Evolutionary conservation across 2,113 vertebrate genomes (phyloP), one percentile per base, ranked within the genome.

Genomic region (Hippolais icterina): DNA sequence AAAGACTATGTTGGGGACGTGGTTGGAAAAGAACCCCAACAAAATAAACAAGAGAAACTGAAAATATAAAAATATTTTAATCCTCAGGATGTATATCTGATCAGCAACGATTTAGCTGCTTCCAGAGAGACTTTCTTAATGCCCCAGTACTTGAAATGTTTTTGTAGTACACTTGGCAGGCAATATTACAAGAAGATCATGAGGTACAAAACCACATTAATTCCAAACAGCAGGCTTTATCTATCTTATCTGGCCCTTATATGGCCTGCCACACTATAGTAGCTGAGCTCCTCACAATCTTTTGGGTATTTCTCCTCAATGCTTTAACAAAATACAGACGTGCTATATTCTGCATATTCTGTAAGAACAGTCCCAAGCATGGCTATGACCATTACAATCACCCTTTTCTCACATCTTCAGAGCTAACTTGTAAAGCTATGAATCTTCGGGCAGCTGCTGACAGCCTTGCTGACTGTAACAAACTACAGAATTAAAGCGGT

Each of bases 81-180:
- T 72, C 70, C 12, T 90, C 20, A 61, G 35, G 6, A 22, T 42
- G 1, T 69, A 28, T 71, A 66, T 89, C 13, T 31, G 31, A 41
- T 65, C 49, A 89, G 33, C 42, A 87, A 61, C 24, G 50, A 65
- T 54, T 63, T 63, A 83, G 21, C 46, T 88, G 29, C 47, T 93
- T 85, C 59, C 3, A 6, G 50, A 80, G 44, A 31, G 50, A 65
- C 75, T 72, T 83, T 85, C n/a, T 76, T 65, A 76, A 65, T 76
- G 54, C 39, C 39, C 46, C 10, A 49, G 37, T 85, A 68, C 42
- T 91, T 87, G 18, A 96, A 96, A 94, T 80, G 50, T 17, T 88
- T 87, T 91, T 82, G 64, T 81, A 89, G 87, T 63, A 53, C 27
- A 53, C 57, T 94, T 96, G 93, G 91, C 94, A 91, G 63, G 53